A percentile compares a stretch with the other conserved stretches of the same genome.
Evolutionary conservation across 2,888 invertebrate genomes (phyloP).

Genomic region (Mystacides longicornis): DNA sequence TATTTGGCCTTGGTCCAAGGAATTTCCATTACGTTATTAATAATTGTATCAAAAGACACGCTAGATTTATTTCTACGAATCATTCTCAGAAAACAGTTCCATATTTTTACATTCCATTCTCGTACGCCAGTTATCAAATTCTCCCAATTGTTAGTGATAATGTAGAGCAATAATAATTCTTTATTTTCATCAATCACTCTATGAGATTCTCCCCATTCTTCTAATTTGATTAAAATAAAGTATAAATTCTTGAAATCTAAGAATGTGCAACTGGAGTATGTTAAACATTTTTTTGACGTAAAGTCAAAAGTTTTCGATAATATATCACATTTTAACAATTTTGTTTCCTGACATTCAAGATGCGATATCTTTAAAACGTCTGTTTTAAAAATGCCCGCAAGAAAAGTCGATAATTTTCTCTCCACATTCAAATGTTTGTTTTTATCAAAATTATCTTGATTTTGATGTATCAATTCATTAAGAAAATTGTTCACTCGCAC

Average conservation of each 20-base stretch:
- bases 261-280: constrained; percentile 47
- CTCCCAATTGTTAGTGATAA: constrained; percentile 56
- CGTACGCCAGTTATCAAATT: constrained; percentile 51
- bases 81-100: constrained; percentile 35
- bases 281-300: constrained; percentile 38
- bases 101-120: constrained; percentile 46
- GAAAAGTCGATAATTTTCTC: constrained; percentile 30
- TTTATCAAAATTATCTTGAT: constrained; percentile 5
- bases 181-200: constrained; percentile 32
- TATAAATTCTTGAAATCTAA: constrained; percentile 46
- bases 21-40: constrained; percentile 37
- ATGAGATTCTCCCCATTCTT: constrained; percentile 17
- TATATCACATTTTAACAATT: constrained; percentile 26
- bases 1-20: constrained; percentile 56
- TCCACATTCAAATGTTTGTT: neutral
- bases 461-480: constrained; percentile 2
- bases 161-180: constrained; percentile 39
- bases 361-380: constrained; percentile 9
- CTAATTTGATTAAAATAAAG: constrained; percentile 31
- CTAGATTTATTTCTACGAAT: constrained; percentile 30
- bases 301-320: constrained; percentile 34
- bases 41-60: constrained; percentile 28
- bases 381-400: constrained; percentile 45
- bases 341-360: neutral
- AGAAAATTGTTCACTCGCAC: neutral